Conservation (phyloP, 2,113 vertebrate genomes). For the Corythoichthys haematopterus region DNA sequence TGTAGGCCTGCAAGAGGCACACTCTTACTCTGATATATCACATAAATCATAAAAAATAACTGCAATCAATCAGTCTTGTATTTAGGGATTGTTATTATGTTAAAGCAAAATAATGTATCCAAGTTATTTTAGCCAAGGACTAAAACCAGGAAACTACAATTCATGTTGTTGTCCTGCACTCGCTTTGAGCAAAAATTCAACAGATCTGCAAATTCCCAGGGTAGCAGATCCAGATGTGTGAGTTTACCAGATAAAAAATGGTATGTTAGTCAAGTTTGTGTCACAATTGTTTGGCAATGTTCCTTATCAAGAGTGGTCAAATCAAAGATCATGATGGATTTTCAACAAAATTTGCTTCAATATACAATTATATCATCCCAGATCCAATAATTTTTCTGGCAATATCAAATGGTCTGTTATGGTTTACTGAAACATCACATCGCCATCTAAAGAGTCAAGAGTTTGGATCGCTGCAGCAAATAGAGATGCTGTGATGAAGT, state of each 20-base stretch:
- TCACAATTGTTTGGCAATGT: not conserved
- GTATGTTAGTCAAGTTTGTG: not conserved
- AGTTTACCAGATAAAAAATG: not conserved
- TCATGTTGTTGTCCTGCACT: not conserved
- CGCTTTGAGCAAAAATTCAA: not conserved
- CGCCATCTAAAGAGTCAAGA: conserved; percentile 29
- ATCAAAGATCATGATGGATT: not conserved
- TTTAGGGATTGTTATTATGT: not conserved
- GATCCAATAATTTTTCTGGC: not conserved
- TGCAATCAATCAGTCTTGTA: not conserved
- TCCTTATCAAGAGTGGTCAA: not conserved
- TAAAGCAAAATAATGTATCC: not conserved
- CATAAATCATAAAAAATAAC: no score
- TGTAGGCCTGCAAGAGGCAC: not conserved
- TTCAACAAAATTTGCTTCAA: not conserved
- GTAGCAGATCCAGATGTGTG: not conserved
- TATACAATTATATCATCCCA: not conserved
- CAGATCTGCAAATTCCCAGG: not conserved
- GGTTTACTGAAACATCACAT: conserved; percentile 24
- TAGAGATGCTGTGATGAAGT: conserved; percentile 30
- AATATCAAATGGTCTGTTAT: conserved; percentile 15
- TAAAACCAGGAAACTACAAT: not conserved
- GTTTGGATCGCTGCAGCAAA: conserved; percentile 19
- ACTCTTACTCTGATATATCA: not conserved
- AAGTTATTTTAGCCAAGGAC: no score